Evolutionary conservation across 2,888 invertebrate species (phyloP), one percentile per base, ranked within the genome.

Genomic region (Acanthosepion lycidas): DNA sequence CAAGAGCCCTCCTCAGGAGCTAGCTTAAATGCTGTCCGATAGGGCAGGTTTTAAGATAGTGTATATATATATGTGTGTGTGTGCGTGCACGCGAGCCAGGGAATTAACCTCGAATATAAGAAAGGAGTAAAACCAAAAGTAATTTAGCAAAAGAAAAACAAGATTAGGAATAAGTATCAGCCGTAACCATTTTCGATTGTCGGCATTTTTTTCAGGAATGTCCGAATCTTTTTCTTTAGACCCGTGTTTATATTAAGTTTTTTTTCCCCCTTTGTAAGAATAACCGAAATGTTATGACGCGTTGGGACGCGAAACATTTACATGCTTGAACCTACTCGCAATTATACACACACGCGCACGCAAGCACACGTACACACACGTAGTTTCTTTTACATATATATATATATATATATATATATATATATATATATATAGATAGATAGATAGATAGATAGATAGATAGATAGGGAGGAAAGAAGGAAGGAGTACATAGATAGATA

Each of bases 241-340:
- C 12, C 42, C 12, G 12, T 78, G n/a, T 78, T 78, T 33, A 78
- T 12, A 78, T 15, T 33, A 15, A 12, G n/a, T 6, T 4, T 20
- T 78, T 78, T 33, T 78, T 5, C 6, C 33, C 33, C 0, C 33
- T 78, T 78, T 78, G 78, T 78, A 78, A 78, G n/a, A n/a, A 78
- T 78, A 78, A 5, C 4, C n/a, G 78, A n/a, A n/a, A 0, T 33
- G 9, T 5, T 78, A 78, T 78, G 78, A 33, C n/a, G 15, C 0
- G 12, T 15, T 3, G n/a, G n/a, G 12, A 3, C 0, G 15, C 33
- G n/a, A 5, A 1, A 78, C 3, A n/a, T n/a, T n/a, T 9, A n/a
- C 6, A 28, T 9, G 28, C 1, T 3, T 78, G n/a, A 33, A 9
- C 12, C n/a, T 33, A n/a, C 15, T n/a, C 78, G 23, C 59, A 20